Conservation (phyloP, 2,888 invertebrate genomes). For the Sinohyriopsis cumingii region DNA sequence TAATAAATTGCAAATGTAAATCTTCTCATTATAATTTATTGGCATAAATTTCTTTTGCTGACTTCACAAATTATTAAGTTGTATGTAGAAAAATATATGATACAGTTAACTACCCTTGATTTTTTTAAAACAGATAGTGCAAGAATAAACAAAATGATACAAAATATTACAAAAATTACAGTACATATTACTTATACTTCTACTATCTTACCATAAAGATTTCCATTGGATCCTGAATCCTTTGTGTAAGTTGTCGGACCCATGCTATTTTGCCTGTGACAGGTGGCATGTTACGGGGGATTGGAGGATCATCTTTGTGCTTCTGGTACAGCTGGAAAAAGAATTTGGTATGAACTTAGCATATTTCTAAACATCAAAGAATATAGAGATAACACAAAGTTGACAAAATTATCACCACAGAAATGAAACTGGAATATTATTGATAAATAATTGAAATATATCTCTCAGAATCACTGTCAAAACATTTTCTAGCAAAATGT, state of each 20-base stretch:
- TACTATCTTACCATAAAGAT: constrained; percentile 70
- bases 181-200: not conserved
- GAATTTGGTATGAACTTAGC: not conserved
- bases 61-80: too few relatives aligned
- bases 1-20: too few relatives aligned
- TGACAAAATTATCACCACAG: too few relatives aligned
- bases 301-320: constrained; percentile 81
- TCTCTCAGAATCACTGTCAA: too few relatives aligned
- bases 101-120: not conserved
- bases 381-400: too few relatives aligned
- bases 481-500: too few relatives aligned
- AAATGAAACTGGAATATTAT: too few relatives aligned
- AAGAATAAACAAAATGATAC: not conserved
- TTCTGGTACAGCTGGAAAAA: constrained; percentile 78
- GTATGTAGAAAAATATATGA: too few relatives aligned
- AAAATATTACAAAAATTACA: not conserved
- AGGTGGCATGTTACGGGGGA: constrained; percentile 85
- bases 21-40: too few relatives aligned
- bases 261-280: constrained; percentile 87
- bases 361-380: not conserved
- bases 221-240: constrained; percentile 84
- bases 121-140: not conserved
- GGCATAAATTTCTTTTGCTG: too few relatives aligned
- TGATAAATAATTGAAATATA: too few relatives aligned
- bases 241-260: constrained; percentile 84